phyloP scores from a whole-genome alignment of 1,140 invertebrate species.

The Plectrocnemia conspersa region DNA sequence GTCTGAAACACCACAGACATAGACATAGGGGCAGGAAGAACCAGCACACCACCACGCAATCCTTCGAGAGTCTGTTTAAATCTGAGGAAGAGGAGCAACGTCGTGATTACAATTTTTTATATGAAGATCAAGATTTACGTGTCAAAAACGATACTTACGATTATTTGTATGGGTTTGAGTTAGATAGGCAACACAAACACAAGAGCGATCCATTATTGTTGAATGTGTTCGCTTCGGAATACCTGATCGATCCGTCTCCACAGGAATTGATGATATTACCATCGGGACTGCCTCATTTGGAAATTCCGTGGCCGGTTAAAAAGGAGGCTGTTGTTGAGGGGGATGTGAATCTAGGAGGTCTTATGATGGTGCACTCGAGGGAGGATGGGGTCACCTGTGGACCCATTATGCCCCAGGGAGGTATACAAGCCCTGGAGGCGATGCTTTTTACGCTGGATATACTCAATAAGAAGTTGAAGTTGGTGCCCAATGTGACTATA shows the following conservation, averaged over 20 bases:
- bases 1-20: conserved; percentile 30
- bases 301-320: conserved; percentile 74
- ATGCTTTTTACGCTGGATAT: conserved; percentile 84
- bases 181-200: conserved; percentile 21
- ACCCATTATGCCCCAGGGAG: conserved; percentile 84
- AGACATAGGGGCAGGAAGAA: conserved; percentile 30
- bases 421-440: conserved; percentile 76
- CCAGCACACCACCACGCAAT: conserved; percentile 18
- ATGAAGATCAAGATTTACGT: conserved; percentile 24
- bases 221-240: conserved; percentile 22
- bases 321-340: conserved; percentile 81
- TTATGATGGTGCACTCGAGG: conserved; percentile 93
- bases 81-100: conserved; percentile 9
- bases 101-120: conserved; percentile 27
- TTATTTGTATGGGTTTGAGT: conserved; percentile 18
- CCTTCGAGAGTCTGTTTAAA: conserved; percentile 30
- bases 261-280: conserved; percentile 30
- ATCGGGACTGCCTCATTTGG: conserved; percentile 4
- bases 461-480: conserved; percentile 58
- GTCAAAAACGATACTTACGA: conserved; percentile 13
- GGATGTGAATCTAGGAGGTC: conserved; percentile 76
- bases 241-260: conserved; percentile 21
- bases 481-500: conserved; percentile 65
- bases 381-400: conserved; percentile 75
- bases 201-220: conserved; percentile 20